Evolutionary conservation across 2,797 vertebrate genomes (phyloP), one percentile per base, ranked within the genome.

Genomic region (Cirrhinus mrigala): DNA sequence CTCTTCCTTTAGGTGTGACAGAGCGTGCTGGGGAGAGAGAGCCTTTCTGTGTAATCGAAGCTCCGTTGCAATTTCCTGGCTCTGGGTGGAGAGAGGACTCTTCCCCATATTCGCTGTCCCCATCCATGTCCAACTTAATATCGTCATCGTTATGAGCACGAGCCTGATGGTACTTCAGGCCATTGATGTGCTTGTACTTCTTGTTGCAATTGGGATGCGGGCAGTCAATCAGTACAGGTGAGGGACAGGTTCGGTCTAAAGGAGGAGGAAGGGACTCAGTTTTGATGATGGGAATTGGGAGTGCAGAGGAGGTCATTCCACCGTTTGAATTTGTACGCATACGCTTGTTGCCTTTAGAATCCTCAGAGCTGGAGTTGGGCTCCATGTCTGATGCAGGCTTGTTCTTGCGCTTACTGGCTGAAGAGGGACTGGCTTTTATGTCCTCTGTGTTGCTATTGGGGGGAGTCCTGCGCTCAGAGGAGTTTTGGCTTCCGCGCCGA

Each of bases 151-250:
- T 99, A 90, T 99, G 98, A 0, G 98, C 98, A 0, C 99, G 98
- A 52, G 98, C 98, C 95, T 99, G 98, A 92, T 99, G 98, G 89
- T 99, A 99, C 92, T 99, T 99, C 48, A 99, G 96, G 74, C 98
- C 98, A 0, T 99, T 99, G 90, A 99, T 99, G 97, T 99, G 98
- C 96, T 99, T 99, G 94, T 99, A 99, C 89, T 98, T 99, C 91
- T 99, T 99, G 96, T 98, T 99, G 91, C 98, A 99, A 92, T 99
- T 99, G 14, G 98, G 98, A 91, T 99, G 98, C 33, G 98, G 98
- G 77, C 98, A 99, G 91, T 99, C 98, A 18, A 99, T 99, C 85
- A 99, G 97, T 89, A 99, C 96, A 2, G 98, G 98, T 50, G 98
- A 99, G 83, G 94, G 96, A 89, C 98, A 99, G 92, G 92, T 99